Evolutionary conservation across 2,888 invertebrate genomes (phyloP), one percentile per base, ranked within the genome.

Genomic region (Xestoiulus laeticollis): DNA sequence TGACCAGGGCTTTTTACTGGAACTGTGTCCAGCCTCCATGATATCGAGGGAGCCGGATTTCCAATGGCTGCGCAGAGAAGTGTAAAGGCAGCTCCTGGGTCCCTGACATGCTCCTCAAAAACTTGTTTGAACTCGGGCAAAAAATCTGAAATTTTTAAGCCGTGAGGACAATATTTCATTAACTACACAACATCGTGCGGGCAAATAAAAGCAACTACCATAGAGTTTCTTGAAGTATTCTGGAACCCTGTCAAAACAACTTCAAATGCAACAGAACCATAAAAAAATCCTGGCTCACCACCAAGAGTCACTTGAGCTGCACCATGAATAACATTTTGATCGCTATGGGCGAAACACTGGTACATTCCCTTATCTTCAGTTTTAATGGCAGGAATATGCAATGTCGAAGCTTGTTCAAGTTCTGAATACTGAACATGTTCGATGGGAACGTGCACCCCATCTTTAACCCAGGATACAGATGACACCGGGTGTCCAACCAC

Each of bases 301-400:
- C 87, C 87, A 14, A 87, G 38, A 87, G n/a, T 33, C 10, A 87
- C 87, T 43, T 87, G 84, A 6, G 78, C 26, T 14, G 14, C 44
- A 10, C 78, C 22, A 12, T 87, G 84, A 16, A 44, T 43, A 10
- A 87, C 84, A 48, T 22, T 38, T 30, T 16, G 44, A 12, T 68
- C 87, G 48, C 26, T 84, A 14, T 84, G 32, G 14, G 85, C 84
- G 26, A 87, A 87, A 43, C 87, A 87, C 30, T 87, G 87, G 43
- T 87, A 87, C 83, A 87, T 84, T 87, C 87, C 87, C 26, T 87
- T 87, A 33, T 87, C 84, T 19, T 87, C 78, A 19, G 84, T 44
- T 43, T 16, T 26, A 19, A 84, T 38, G 8, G 83, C 32, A 10
- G 68, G 22, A 30, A 84, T 38, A 3, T 84, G 19, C 22, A 87